Base-by-base conservation (phyloP, 92 coral and sea anemone species). In the Blastomussa wellsi region DNA sequence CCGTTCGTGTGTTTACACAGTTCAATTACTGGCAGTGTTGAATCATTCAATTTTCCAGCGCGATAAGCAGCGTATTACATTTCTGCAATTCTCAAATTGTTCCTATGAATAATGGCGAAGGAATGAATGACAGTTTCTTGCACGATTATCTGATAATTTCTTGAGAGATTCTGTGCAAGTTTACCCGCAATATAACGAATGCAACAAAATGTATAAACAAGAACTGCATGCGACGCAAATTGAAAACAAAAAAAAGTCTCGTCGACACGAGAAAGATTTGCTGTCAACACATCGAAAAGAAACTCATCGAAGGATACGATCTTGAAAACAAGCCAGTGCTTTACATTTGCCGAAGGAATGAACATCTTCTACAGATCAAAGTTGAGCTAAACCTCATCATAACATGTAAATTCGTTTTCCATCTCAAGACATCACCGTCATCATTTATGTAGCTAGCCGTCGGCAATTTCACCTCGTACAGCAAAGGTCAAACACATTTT, bases 1-100 rank as follows among this genome's bases (percentile, higher is more conserved):
- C 86, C 85, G 67, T 35, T 37, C 2, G 72, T n/a, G 20, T 82
- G 86, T 80, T 53, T 49, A 69, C 86, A 38, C 68, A 38, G 69
- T 53, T 70, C 37, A 37, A 52, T 82, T 51, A 70, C 78, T 37
- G 78, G 5, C 86, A 71, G n/a, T 49, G 12, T 47, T 26, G 44
- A 77, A 28, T 16, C 37, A 53, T 55, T 49, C 38, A 38, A 17
- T 64, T 41, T 79, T 47, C 29, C 49, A 44, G 24, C 42, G 31
- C 22, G 48, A 64, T 28, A 70, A 29, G 24, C 38, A 37, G 37
- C 37, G 68, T n/a, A 51, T 82, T 70, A 57, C 22, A 44, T 69
- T 82, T 47, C 86, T 35, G 71, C 15, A 78, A 33, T 13, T 57
- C 32, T 59, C 36, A 38, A 57, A 78, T 78, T 17, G 66, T 36